Evolutionary conservation across 1,140 invertebrate species (phyloP), one percentile per base, ranked within the genome.

Genomic region (Nixonia krombeini): DNA sequence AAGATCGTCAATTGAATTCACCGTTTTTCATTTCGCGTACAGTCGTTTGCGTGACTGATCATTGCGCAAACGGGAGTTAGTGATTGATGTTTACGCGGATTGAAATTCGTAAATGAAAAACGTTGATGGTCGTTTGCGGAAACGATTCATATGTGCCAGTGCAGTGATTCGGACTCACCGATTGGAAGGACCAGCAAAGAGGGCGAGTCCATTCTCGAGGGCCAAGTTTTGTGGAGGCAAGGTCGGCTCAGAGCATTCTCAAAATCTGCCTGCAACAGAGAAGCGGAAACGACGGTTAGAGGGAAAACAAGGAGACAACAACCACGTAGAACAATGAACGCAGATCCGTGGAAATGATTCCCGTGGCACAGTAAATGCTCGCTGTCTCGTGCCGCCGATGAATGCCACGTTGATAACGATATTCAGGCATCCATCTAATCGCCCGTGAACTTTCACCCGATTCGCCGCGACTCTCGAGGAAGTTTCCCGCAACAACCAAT

Each of bases 201-300:
- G 61, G 75, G 79, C 65, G 76, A 73, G 69, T 82, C 76, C 81
- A 83, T 83, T 69, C 71, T 76, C 71, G 59, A 72, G 70, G 68
- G 69, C 70, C 66, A 68, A 73, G 72, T 71, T n/a, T 70, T 46
- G 65, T 52, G 49, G 59, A 67, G 56, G 42, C 55, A 55, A 49
- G 62, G 55, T 70, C 67, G 77, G 70, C 59, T 83, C 79, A 82
- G 72, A 67, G 75, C 80, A 83, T 82, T 73, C 76, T 83, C 76
- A 78, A 75, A 76, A 75, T 65, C 77, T 74, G 72, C 73, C 79
- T 82, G 66, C 26, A 80, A 78, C 72, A 76, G 42, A 64, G 40
- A 62, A 68, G 66, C 18, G 16, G 61, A 46, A 47, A 55, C 10
- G 29, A 40, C 16, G 21, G 46, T 70, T 47, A 70, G 50, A 57